Evolutionary conservation across 2,888 invertebrate genomes (phyloP).

Genomic region (Lasioglossum marginatum): DNA sequence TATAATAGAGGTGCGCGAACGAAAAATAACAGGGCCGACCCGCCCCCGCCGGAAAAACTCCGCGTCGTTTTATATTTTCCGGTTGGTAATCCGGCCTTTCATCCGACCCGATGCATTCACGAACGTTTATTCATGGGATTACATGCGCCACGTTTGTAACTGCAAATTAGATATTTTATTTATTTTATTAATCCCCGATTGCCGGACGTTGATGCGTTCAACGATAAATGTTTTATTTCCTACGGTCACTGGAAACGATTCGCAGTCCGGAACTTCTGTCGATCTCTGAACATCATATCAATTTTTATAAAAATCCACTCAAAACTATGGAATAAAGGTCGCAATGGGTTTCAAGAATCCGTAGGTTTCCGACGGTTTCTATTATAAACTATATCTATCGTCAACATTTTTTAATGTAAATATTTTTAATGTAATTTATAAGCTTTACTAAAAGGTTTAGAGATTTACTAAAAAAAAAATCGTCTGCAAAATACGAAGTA

Average conservation of each 20-base stretch:
- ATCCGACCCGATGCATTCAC: conserved; percentile 5
- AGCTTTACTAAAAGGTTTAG: too few species aligned
- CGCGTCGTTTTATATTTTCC: conserved; percentile 22
- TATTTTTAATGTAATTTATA: too few species aligned
- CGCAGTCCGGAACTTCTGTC: neutral
- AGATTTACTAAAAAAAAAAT: neutral
- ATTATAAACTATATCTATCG: neutral
- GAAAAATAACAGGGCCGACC: conserved; percentile 29
- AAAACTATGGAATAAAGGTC: neutral
- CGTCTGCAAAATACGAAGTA: neutral
- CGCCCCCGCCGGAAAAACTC: conserved; percentile 20
- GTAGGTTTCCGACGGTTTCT: neutral
- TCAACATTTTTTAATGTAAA: neutral
- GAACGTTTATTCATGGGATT: conserved; percentile 39
- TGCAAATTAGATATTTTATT: conserved; percentile 45
- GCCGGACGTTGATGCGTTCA: neutral
- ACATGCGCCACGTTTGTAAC: conserved; percentile 26
- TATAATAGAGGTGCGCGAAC: conserved; percentile 40
- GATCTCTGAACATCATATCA: neutral
- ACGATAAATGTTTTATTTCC: neutral
- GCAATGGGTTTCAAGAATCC: neutral
- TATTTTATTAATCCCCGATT: conserved; percentile 41
- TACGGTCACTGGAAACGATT: neutral
- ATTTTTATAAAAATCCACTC: neutral
- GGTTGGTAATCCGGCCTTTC: conserved; percentile 14